These are phyloP conservation scores for Drosophila pegasa DNA, from an alignment of 2,888 invertebrate species.

Conservation along the genomic window DNA sequence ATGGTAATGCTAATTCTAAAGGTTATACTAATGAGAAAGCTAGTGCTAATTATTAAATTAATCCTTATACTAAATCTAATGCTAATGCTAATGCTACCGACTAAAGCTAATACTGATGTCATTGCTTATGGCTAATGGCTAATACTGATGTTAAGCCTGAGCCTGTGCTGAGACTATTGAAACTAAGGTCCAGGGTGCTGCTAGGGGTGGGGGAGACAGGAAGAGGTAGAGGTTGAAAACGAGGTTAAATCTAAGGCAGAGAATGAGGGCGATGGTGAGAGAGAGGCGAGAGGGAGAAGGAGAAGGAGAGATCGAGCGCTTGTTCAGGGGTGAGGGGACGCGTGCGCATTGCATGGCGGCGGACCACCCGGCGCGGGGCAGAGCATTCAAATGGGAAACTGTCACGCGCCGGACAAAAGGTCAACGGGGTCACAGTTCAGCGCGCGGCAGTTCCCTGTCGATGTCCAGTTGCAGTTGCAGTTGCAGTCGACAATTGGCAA, in stretches of 20 bases:
- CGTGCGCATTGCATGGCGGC: constrained; percentile 18
- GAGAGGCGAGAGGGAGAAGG: not conserved
- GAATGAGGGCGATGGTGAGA: not conserved
- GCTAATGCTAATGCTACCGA: not conserved
- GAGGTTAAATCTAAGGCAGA: not conserved
- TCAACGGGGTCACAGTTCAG: constrained; percentile 35
- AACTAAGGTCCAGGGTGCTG: not conserved
- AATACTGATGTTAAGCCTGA: not conserved
- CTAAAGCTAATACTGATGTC: not conserved
- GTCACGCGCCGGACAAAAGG: constrained; percentile 62
- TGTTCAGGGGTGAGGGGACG: constrained; percentile 5
- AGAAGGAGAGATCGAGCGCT: not conserved
- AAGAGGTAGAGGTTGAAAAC: not conserved
- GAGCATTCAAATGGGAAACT: constrained; percentile 25
- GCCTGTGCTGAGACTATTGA: not conserved
- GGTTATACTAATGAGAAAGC: not conserved
- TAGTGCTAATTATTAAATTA: not conserved
- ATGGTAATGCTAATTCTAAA: not conserved
- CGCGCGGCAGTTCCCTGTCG: constrained; percentile 3
- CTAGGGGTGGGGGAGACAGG: not conserved
- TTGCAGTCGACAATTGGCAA: constrained; percentile 18
- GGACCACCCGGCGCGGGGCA: constrained; percentile 27
- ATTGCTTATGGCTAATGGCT: not conserved
- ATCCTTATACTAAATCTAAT: not conserved
- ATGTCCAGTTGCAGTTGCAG: constrained; percentile 14